Evolutionary conservation across 1,140 invertebrate species (phyloP), one percentile per base, ranked within the genome.

Genomic region (Heliconius hermathena): DNA sequence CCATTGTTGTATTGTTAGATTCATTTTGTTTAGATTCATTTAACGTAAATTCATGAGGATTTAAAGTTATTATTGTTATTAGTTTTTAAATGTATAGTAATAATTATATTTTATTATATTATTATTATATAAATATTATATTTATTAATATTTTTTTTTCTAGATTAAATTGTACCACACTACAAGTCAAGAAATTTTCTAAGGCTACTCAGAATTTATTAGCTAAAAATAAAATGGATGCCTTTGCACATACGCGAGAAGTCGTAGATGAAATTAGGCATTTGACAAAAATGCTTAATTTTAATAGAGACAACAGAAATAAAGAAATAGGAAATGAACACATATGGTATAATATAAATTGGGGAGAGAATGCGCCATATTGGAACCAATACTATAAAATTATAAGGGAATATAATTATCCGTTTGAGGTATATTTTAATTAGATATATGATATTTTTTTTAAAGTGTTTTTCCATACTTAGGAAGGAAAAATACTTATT

Each of bases 341-440:
- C 33, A 80, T 82, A 33, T 94, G 93, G 93, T 85, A 73, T 72
- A 93, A 93, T 79, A 88, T 93, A 8, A 93, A 94, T 77, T 95
- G 93, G 92, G 92, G 92, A 1, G 90, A 92, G 0, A 91, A 94
- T 80, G 90, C 92, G 0, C 93, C 93, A 1, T 93, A 93, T 79
- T 94, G 93, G 93, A 93, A 93, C 77, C 88, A 95, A 74, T 93
- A 92, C 75, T 95, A 95, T 79, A 93, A 89, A 76, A 74, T 91
- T 73, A 86, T 95, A 9, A 87, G 82, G 49, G 91, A 93, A 77
- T 93, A 89, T 78, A 88, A 83, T 16, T 94, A 93, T 89, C 94
- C 94, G 1, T 93, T 89, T 89, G 88, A 90, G 87, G 94, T 95
- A 78, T 38, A 5, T 5, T 46, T 46, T 16, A 46, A 46, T 16